Evolutionary conservation across 2,113 vertebrate species (phyloP).

Genomic region (Uropsilus gracilis): DNA sequence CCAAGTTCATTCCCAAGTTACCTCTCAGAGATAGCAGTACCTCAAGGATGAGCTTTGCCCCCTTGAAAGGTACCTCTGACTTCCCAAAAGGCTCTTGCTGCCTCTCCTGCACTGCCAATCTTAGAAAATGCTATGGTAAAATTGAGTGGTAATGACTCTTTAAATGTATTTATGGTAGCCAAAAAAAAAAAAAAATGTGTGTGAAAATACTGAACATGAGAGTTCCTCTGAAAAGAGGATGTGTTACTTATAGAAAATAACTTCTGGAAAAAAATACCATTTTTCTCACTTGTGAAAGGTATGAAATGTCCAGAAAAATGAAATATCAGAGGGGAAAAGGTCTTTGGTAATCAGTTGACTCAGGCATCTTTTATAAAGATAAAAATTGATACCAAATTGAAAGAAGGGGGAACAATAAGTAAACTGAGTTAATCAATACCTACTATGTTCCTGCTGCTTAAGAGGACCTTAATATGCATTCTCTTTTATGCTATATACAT

Average conservation of each 20-base stretch:
- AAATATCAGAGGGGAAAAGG: not conserved
- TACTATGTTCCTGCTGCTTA: not conserved
- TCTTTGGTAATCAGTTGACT: not conserved
- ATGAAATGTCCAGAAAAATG: constrained; percentile 1
- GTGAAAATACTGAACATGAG: not conserved
- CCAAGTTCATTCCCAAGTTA: not conserved
- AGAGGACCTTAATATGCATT: not conserved
- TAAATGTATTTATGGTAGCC: constrained; percentile 25
- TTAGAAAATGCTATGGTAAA: not conserved
- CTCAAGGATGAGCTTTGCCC: not conserved
- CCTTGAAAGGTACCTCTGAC: not conserved
- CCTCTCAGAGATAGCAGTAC: not conserved
- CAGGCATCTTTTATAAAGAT: not conserved
- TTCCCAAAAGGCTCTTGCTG: not conserved
- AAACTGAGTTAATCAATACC: not conserved
- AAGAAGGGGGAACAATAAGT: not conserved
- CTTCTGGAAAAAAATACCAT: not conserved
- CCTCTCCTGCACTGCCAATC: not conserved
- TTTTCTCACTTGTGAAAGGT: constrained; percentile 3
- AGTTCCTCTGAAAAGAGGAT: not conserved
- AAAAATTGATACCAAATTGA: not conserved
- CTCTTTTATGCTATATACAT: not conserved
- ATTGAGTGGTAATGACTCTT: not conserved
- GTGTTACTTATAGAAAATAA: constrained; percentile 5
- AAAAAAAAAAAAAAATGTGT: not conserved